Conservation (phyloP, 2,888 invertebrate species). For the Aleiodes alternator region DNA sequence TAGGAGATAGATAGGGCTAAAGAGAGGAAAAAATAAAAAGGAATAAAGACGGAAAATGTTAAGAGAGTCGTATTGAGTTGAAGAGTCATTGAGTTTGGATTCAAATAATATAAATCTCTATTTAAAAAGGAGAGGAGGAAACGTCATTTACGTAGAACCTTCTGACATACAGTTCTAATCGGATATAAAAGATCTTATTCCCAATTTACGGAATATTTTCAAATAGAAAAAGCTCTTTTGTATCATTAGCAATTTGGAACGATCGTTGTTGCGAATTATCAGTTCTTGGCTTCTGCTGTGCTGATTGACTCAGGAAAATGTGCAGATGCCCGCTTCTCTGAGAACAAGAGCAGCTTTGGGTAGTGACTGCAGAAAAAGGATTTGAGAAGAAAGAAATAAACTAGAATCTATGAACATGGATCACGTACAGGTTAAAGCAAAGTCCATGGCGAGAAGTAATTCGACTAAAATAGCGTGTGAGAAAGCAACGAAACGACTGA, state of each 20-base stretch:
- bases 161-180: not conserved
- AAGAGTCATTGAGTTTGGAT: constrained; percentile 20
- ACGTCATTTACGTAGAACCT: not conserved
- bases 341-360: not conserved
- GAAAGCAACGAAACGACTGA: constrained; percentile 69
- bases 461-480: constrained; percentile 72
- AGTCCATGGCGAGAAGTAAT: constrained; percentile 63
- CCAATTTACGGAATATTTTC: not conserved
- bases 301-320: not conserved
- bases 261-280: not conserved
- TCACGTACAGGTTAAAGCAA: constrained; percentile 68
- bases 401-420: constrained; percentile 58
- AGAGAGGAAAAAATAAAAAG: not conserved
- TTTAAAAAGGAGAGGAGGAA: not conserved
- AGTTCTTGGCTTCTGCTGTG: not conserved
- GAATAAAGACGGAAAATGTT: constrained; percentile 9
- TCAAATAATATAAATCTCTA: constrained; percentile 14
- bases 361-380: not conserved
- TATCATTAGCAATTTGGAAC: too few relatives aligned
- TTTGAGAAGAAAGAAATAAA: not conserved
- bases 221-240: not conserved
- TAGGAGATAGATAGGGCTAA: not conserved
- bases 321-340: constrained; percentile 4
- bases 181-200: not conserved
- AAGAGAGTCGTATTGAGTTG: constrained; percentile 13